A percentile compares a stretch with the other conserved stretches of the same genome.
Evolutionary conservation across 2,797 vertebrate genomes (phyloP).

Genomic region (Siniperca undulata): DNA sequence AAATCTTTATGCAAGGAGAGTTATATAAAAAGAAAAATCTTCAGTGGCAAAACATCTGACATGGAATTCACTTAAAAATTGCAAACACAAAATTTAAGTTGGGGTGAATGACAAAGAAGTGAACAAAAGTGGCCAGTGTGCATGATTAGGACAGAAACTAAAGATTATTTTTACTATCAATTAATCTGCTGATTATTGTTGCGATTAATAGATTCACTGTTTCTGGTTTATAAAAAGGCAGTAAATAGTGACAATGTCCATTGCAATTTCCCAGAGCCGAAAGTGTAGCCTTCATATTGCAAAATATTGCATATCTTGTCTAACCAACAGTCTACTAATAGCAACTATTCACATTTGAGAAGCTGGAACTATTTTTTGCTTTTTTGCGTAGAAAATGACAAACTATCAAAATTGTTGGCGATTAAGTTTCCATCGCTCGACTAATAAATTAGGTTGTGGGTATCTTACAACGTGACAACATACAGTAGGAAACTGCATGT

Average conservation of each 20-base stretch:
- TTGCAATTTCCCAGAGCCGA: not conserved
- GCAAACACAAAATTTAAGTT: not conserved
- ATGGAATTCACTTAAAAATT: not conserved
- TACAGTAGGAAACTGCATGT: not conserved
- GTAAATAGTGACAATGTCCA: not conserved
- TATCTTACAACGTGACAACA: not conserved
- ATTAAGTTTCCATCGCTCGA: not conserved
- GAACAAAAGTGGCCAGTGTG: not conserved
- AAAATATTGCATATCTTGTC: not conserved
- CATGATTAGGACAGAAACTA: not conserved
- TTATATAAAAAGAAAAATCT: slow-evolving; percentile 9
- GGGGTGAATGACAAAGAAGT: not conserved
- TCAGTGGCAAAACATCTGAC: not conserved
- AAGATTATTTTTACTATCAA: not conserved
- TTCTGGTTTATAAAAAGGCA: not conserved
- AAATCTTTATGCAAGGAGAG: slow-evolving; percentile 11
- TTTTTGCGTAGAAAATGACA: not conserved
- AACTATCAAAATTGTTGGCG: not conserved
- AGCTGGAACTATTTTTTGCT: not conserved
- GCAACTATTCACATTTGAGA: not conserved
- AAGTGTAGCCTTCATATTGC: not conserved
- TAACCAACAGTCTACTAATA: not conserved
- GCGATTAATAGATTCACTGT: not conserved
- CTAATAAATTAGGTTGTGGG: not conserved
- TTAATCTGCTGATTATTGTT: not conserved